Base-by-base conservation (phyloP, 2,113 vertebrate genomes). In the Percopsis transmontana region DNA sequence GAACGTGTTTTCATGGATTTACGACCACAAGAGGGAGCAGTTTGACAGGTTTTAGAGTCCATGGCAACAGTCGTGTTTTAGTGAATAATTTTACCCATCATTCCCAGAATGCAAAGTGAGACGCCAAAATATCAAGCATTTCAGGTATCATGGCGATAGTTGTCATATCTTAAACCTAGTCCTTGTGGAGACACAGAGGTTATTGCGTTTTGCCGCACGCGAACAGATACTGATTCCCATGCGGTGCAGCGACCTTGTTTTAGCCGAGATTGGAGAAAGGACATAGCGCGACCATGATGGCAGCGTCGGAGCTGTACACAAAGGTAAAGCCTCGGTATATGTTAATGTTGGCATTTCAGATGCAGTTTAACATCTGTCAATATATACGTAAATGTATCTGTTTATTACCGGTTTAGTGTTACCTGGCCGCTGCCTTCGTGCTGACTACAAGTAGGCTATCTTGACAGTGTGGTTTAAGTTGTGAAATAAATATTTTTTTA, bases 301-400 rank as follows among this genome's bases (percentile, higher is more conserved):
- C 96, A 85, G 95, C 95, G 85, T 94, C 94, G 44, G 95, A 97
- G 92, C 95, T 97, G 58, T 98, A 95, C 89, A 96, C 96, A 72
- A 97, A 97, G 96, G 96, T 98, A 91, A 90, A 77, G 19, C 19
- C 68, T 20, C 53, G 53, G 55, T 15, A n/a, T 15, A n/a, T 39
- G 27, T 5, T 41, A 51, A 58, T 40, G 47, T 50, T 55, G 16
- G 2, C 15, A 3, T 41, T n/a, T 52, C 12, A 38, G 64, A 2
- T 15, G 53, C 38, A 2, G 13, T 24, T 52, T 11, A n/a, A 40
- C 24, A 13, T 19, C 45, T 54, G 16, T 51, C 23, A 44, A 56
- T 15, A 56, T 15, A 14, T 15, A 38, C 13, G 5, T 20, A 1
- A 3, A 0, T 13, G 20, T 21, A 3, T 42, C 5, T 1, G 53